Conservation (phyloP, 2,888 invertebrate species). For the Drosophila eohydei region DNA sequence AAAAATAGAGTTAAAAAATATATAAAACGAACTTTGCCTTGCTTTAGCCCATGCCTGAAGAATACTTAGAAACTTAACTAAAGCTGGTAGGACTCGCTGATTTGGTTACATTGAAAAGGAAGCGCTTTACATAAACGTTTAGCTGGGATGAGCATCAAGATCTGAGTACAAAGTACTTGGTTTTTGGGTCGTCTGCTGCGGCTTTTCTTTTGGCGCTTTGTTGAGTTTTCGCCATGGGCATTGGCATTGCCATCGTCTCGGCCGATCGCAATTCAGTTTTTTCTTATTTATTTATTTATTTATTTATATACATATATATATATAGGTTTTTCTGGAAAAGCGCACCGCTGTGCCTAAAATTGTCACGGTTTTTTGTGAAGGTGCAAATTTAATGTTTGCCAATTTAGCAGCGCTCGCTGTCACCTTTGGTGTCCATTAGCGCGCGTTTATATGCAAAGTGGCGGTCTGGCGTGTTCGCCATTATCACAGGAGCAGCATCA, state of each 20-base stretch:
- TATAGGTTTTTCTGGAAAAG: slow-evolving; percentile 67
- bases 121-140: slow-evolving; percentile 2
- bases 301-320: slow-evolving; percentile 9
- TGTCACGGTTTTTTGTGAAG: slow-evolving; percentile 76
- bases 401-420: slow-evolving; percentile 81
- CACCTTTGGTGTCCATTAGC: slow-evolving; percentile 82
- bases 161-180: slow-evolving; percentile 22
- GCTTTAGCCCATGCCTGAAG: not conserved
- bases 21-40: too few relatives aligned
- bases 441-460: slow-evolving; percentile 82
- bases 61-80: not conserved
- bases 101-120: not conserved
- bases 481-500: slow-evolving; percentile 79
- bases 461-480: slow-evolving; percentile 66
- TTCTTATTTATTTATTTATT: slow-evolving; percentile 32
- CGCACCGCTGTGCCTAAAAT: slow-evolving; percentile 78
- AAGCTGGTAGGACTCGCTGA: not conserved
- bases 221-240: slow-evolving; percentile 34
- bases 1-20: too few relatives aligned
- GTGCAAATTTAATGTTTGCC: slow-evolving; percentile 82
- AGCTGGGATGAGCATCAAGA: slow-evolving; percentile 25
- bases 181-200: slow-evolving; percentile 22
- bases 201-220: slow-evolving; percentile 52
- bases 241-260: slow-evolving; percentile 20
- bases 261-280: slow-evolving; percentile 32